Base-by-base conservation (phyloP, 2,797 vertebrate species). In the Xiphophorus birchmanni region DNA sequence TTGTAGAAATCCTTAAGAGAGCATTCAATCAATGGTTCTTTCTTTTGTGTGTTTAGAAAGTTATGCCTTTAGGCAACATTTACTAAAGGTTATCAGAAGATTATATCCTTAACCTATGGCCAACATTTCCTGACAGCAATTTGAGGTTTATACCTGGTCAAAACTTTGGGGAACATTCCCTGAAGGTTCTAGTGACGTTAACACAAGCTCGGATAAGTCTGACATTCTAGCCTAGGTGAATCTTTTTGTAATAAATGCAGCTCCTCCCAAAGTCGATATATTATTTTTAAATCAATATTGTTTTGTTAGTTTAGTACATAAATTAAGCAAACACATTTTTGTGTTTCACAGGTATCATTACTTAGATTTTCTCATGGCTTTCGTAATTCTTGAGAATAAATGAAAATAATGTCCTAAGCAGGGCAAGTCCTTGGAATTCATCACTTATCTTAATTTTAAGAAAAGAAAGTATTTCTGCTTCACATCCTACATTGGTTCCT, bases 401-500 rank as follows among this genome's bases (percentile, higher is more conserved):
- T 4, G 5, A 69, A 56, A 45, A 72, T 4, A n/a, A 44, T 9
- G 44, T n/a, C 26, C 2, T 47, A 45, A 29, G 17, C 42, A 44
- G 1, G 5, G 11, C 11, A 71, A 42, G 11, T 71, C 11, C 21
- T 42, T 72, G 69, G 26, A 72, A 17, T 72, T 72, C 2, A 15
- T 1, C 12, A 72, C 69, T 4, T n/a, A 45, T 72, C 47, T 72
- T 9, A 17, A 71, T 44, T 44, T 71, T 71, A 13, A 71, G 67
- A 45, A 45, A 44, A 72, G 37, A n/a, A 71, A n/a, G 40, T 45
- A n/a, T 72, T 45, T 72, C 42, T 32, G 56, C 44, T 63, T 60
- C 35, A 63, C 56, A 63, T 76, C 75, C n/a, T 17, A 76, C 74
- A 45, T 60, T 12, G 29, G 42, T 48, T 76, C 58, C 75, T 65